Evolutionary conservation across 2,888 invertebrate genomes (phyloP), one percentile per base, ranked within the genome.

Genomic region (Trileptium ribeirensis): DNA sequence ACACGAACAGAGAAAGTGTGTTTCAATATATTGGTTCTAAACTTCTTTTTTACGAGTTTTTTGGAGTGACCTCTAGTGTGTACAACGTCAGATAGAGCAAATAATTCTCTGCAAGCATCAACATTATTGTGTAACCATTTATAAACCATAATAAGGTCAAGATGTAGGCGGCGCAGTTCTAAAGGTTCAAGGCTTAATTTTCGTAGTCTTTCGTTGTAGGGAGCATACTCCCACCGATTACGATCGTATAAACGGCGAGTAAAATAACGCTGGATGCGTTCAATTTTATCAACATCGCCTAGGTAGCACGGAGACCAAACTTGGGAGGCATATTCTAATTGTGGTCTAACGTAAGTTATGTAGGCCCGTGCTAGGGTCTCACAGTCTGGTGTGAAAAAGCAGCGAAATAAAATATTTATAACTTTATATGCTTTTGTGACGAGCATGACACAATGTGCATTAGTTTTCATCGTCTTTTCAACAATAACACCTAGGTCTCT

Each of bases 401-500:
- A 19, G 15, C 70, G 8, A 70, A 70, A 70, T 33, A 70, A 33
- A 8, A 70, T 19, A 8, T 36, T 36, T 15, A 29, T 29, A 19
- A 19, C 36, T n/a, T 70, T 31, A 36, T 70, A 70, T 8, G 70
- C 70, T 70, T 70, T 70, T 3, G 70, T 8, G 29, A 31, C 29
- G 8, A 70, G 8, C 36, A 33, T 70, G 31, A 33, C 70, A 70
- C 70, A 70, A 29, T 70, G 70, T 19, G 36, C 36, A 29, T 8
- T 15, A n/a, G 36, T 33, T n/a, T 70, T 70, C 31, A 70, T 19
- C 29, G 29, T 36, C 8, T 8, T 15, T 3, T 40, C n/a, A 8
- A 78, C 29, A 51, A 15, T 31, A 67, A 78, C 29, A 78, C 78
- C 78, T 8, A 78, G 31, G 67, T 78, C 78, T 33, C 33, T 78